phyloP scores from a whole-genome alignment of 2,113 vertebrate genomes.

The Camelus dromedarius region DNA sequence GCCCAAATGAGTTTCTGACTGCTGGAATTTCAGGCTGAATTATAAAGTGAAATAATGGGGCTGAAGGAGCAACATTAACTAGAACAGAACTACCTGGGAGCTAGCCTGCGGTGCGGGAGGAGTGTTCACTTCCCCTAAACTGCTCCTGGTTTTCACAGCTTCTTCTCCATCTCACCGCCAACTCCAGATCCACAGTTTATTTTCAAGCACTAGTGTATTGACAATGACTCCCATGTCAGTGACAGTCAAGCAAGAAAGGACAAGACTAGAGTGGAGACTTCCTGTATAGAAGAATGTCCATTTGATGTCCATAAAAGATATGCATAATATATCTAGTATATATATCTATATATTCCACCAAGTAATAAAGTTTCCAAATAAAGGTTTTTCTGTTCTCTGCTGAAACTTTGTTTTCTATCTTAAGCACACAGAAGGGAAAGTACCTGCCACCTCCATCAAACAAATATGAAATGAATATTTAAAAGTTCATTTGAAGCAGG shows the following conservation, averaged over 20 bases:
- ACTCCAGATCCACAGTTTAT: neutral
- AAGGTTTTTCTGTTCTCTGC: slow-evolving; percentile 18
- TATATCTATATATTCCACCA: neutral
- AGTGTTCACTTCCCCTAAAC: neutral
- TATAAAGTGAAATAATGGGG: neutral
- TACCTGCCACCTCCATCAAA: slow-evolving; percentile 47
- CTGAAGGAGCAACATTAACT: neutral
- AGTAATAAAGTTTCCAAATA: slow-evolving; percentile 54
- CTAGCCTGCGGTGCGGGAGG: neutral
- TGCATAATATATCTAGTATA: neutral
- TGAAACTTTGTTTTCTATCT: slow-evolving; percentile 65
- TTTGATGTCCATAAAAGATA: neutral
- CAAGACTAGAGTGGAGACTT: neutral
- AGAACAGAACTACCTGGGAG: neutral
- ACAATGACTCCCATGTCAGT: neutral
- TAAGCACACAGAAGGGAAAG: slow-evolving; percentile 36
- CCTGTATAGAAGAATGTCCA: neutral
- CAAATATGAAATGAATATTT: slow-evolving; percentile 73
- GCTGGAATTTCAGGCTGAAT: slow-evolving; percentile 26
- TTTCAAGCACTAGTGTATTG: neutral
- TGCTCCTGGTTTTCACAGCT: neutral
- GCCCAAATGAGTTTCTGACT: neutral
- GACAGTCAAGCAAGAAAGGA: neutral
- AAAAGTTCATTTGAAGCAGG: slow-evolving; percentile 54
- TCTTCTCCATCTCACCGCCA: neutral